A percentile compares a stretch with the other conserved stretches of the same genome.
Evolutionary conservation across 1,140 invertebrate species (phyloP).

Genomic region (Sitophilus oryzae): DNA sequence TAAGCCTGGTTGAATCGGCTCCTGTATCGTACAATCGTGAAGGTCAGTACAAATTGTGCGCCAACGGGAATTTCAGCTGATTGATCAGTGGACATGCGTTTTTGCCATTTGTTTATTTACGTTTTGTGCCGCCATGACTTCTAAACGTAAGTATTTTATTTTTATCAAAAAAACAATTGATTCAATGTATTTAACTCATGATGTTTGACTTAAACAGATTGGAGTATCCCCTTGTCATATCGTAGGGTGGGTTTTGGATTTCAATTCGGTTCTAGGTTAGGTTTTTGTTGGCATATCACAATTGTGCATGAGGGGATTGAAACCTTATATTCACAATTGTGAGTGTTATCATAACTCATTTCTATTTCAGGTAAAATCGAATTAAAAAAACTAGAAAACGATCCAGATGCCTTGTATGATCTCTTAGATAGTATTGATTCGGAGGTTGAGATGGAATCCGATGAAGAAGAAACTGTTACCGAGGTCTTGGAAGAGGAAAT

Average conservation of each 20-base stretch:
- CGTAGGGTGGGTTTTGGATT: neutral
- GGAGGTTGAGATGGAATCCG: neutral
- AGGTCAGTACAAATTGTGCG: neutral
- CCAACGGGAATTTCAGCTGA: neutral
- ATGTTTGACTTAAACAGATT: neutral
- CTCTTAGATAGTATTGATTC: neutral
- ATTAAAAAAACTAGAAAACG: neutral
- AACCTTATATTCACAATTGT: neutral
- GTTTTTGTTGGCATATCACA: neutral
- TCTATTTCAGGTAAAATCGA: neutral
- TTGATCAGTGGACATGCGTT: neutral
- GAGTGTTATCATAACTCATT: neutral
- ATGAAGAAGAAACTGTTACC: neutral
- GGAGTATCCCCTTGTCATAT: neutral
- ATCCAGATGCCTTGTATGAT: conserved; percentile 4
- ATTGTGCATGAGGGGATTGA: conserved; percentile 1
- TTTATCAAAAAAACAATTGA: neutral
- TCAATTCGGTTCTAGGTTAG: neutral
- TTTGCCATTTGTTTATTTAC: neutral
- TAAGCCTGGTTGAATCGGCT: neutral
- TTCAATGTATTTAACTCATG: neutral
- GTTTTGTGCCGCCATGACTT: neutral
- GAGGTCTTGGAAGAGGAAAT: neutral
- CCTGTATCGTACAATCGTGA: conserved; percentile 2
- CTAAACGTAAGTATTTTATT: neutral